Evolutionary conservation across 2,797 vertebrate genomes (phyloP).

Genomic region (Anas georgica): DNA sequence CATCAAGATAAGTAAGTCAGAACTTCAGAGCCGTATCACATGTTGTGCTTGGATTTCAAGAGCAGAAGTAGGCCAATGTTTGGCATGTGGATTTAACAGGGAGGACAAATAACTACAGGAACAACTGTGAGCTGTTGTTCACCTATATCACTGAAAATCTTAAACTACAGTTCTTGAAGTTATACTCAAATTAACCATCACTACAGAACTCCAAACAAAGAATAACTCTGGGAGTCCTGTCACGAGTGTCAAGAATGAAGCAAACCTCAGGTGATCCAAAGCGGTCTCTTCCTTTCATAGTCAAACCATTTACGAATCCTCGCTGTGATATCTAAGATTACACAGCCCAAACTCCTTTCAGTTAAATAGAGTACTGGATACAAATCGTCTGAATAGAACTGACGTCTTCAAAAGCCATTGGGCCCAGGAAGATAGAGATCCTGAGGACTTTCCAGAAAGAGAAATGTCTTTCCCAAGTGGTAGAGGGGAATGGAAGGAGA

Average conservation of each 20-base stretch:
- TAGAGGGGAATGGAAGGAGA: neutral
- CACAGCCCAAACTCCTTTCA: neutral
- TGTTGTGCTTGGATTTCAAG: neutral
- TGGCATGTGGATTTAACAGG: neutral
- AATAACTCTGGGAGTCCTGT: neutral
- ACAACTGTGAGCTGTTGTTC: neutral
- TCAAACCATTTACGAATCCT: neutral
- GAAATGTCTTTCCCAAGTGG: neutral
- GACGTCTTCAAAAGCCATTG: neutral
- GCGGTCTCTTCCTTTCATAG: neutral
- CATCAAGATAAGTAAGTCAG: neutral
- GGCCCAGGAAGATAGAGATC: neutral
- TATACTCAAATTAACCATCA: neutral
- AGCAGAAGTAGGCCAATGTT: neutral
- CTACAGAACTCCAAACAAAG: neutral
- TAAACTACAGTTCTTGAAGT: neutral
- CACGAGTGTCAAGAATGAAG: neutral
- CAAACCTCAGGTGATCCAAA: neutral
- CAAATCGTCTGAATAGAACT: neutral
- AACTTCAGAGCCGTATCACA: neutral
- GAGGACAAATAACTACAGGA: neutral
- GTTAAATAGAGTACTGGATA: neutral
- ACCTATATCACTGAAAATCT: neutral
- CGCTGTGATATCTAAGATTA: neutral
- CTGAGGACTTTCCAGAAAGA: neutral